Evolutionary conservation across 2,797 vertebrate species (phyloP).

Genomic region (Clarias fuscus): DNA sequence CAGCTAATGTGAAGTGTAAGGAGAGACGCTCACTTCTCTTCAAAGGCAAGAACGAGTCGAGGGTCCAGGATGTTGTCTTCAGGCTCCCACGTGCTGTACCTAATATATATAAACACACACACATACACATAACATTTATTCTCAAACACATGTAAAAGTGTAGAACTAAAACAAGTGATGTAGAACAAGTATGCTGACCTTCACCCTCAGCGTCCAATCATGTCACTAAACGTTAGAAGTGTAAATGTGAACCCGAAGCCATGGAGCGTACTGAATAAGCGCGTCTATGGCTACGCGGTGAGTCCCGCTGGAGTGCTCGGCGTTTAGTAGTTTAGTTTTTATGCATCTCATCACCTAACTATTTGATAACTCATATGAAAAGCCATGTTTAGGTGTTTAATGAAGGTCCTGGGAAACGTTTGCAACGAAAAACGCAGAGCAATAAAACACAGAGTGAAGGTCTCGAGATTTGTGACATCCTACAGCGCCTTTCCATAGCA

Average conservation of each 20-base stretch:
- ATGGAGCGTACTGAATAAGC: too few relatives aligned
- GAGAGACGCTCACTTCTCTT: constrained; percentile 88
- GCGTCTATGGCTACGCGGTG: not conserved
- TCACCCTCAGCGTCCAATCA: not conserved
- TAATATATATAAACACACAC: constrained; percentile 67
- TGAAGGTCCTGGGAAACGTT: not conserved
- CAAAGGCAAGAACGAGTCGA: constrained; percentile 92
- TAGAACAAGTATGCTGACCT: not conserved
- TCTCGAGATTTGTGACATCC: too few relatives aligned
- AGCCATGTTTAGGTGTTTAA: not conserved
- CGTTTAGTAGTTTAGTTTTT: too few relatives aligned
- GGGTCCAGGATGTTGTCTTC: constrained; percentile 99
- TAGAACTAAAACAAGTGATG: not conserved
- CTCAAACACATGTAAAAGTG: not conserved
- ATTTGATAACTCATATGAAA: not conserved
- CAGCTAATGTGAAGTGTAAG: not conserved
- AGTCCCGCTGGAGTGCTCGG: not conserved
- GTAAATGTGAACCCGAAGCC: not conserved
- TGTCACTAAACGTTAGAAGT: not conserved
- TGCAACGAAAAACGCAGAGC: not conserved
- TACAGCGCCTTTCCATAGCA: too few relatives aligned
- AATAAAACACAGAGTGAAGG: not conserved
- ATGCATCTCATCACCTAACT: too few relatives aligned
- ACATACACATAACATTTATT: constrained; percentile 26
- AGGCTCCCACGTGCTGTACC: constrained; percentile 99